Base-by-base conservation (phyloP, 2,888 invertebrate species). In the Rotaria magnacalcarata region DNA sequence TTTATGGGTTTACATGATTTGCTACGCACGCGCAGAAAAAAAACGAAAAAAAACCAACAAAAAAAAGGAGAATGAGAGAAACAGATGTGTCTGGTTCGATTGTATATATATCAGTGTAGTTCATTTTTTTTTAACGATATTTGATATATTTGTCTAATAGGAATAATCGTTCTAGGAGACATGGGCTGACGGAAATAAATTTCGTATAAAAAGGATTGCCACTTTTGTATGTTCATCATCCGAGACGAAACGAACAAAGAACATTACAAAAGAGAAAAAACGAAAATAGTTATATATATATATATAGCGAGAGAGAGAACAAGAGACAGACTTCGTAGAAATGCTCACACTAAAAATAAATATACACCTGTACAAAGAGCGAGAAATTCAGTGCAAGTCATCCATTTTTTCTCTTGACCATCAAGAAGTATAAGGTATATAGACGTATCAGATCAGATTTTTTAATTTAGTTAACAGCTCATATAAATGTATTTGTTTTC, bases 321-420 rank as follows among this genome's bases (percentile, higher is more conserved):
- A 67, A 67, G 67, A 34, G 67, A 67, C 27, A 67, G 41, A 41
- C 14, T 34, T 27, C 16, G 67, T 67, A 67, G 67, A 67, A 67
- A 67, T 16, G 67, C 67, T 67, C 67, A 67, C 67, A 67, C 67
- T 67, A 67, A 67, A 67, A 67, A 67, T 67, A 67, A 67, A 67
- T 67, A 34, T 67, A 67, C 67, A 67, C 67, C 67, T 67, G 67
- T 67, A 67, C 67, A 67, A 67, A 67, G 67, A 67, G 41, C 34
- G 27, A 67, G 19, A 67, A 34, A 67, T 67, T 19, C 14, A 67
- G 67, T 67, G 67, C 67, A 19, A 67, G 67, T 67, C 67, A 67
- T 67, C 67, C 34, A 5, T 67, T 34, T 56, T 34, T 16, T 67
- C 3, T 54, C 21, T 54, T 54, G 5, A 5, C 19, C 21, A 54